Conservation (phyloP, 2,797 vertebrate genomes). For the Acanthornis magna region DNA sequence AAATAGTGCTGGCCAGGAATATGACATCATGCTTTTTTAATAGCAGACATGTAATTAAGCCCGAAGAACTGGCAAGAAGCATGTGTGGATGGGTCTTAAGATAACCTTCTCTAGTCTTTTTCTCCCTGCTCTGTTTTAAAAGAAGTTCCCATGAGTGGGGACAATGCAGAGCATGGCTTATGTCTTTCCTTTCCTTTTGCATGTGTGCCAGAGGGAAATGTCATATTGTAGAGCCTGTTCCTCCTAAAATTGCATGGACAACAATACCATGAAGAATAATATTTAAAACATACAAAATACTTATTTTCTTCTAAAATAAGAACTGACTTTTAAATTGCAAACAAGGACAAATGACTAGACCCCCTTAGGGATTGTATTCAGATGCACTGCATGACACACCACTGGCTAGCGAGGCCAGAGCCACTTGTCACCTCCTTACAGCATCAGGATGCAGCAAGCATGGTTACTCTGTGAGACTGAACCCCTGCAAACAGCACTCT, state of each 20-base stretch:
- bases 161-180: not conserved
- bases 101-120: not conserved
- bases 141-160: not conserved
- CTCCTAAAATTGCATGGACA: not conserved
- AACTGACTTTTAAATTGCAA: not conserved
- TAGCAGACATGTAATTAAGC: not conserved
- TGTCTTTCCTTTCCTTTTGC: not conserved
- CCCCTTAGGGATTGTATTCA: not conserved
- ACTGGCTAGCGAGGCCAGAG: accelerated
- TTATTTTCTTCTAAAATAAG: not conserved
- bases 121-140: not conserved
- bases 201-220: not conserved
- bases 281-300: not conserved
- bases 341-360: not conserved
- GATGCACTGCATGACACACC: accelerated
- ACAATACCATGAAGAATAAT: not conserved
- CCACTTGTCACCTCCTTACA: not conserved
- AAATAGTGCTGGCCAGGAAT: not conserved
- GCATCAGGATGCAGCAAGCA: not conserved
- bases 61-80: not conserved
- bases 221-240: not conserved
- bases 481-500: not conserved
- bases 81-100: not conserved
- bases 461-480: not conserved
- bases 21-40: not conserved